These are phyloP conservation scores for Taxidea taxus DNA, from an alignment of 2,113 vertebrate genomes.

Conservation along the genomic window DNA sequence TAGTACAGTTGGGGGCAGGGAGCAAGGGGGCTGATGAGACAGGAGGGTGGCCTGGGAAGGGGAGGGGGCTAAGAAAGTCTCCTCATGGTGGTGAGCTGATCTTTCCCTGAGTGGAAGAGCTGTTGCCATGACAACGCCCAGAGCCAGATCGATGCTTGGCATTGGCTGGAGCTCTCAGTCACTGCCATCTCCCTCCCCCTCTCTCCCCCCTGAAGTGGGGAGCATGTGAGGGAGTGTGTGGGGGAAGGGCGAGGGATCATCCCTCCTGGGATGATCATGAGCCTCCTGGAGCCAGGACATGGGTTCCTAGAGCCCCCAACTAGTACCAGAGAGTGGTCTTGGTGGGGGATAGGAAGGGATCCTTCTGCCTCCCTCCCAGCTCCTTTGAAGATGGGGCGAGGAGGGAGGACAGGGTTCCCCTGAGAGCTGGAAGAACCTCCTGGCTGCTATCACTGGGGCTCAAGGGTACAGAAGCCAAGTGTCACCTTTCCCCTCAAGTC, in stretches of 20 bases:
- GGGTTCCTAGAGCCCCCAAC: background rate
- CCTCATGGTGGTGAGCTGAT: slow-evolving; percentile 38
- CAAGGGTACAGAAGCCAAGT: background rate
- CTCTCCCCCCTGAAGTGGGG: background rate
- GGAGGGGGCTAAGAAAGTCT: background rate
- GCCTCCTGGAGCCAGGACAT: background rate
- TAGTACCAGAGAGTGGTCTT: background rate
- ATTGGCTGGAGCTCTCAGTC: slow-evolving; percentile 40
- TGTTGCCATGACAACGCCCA: slow-evolving; percentile 73
- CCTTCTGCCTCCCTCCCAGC: background rate
- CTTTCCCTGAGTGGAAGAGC: slow-evolving; percentile 48
- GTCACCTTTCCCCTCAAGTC: background rate
- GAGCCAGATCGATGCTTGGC: slow-evolving; percentile 59
- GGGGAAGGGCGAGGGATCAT: background rate
- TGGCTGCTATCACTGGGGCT: background rate
- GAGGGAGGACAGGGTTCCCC: background rate
- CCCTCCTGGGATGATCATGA: background rate
- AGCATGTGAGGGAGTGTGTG: background rate
- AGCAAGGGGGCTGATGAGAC: background rate
- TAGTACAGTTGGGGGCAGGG: background rate
- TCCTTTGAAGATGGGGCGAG: background rate
- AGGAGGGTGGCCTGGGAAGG: background rate
- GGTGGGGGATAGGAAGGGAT: fast-evolving
- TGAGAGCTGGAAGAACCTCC: background rate
- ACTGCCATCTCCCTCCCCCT: background rate